phyloP scores from a whole-genome alignment of 2,888 invertebrate species.

The Sphinx pinastri region DNA sequence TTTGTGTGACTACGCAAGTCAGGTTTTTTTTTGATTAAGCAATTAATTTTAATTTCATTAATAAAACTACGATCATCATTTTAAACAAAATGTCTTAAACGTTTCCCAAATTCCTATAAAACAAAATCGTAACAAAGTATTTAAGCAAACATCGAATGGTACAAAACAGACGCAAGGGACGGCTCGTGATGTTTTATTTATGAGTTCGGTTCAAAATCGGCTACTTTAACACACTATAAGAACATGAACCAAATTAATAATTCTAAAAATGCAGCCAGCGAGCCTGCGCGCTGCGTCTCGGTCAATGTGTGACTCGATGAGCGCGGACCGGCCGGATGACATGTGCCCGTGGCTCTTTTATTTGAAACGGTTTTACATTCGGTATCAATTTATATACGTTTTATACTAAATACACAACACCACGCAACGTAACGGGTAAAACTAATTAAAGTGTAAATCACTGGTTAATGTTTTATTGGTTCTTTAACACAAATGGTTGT shows the following conservation, averaged over 20 bases:
- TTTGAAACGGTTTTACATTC: constrained; percentile 45
- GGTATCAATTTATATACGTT: constrained; percentile 35
- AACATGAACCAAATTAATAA: constrained; percentile 79
- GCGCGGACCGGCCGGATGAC: constrained; percentile 52
- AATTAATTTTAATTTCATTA: no score
- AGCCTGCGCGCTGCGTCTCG: constrained; percentile 54
- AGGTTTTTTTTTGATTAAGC: no score
- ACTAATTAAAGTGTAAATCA: constrained; percentile 30
- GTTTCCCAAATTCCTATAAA: constrained; percentile 39
- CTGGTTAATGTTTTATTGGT: constrained; percentile 16
- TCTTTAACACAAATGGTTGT: constrained; percentile 4
- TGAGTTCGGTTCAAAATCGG: constrained; percentile 73
- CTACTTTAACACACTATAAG: constrained; percentile 75
- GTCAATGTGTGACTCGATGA: constrained; percentile 62
- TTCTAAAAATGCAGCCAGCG: constrained; percentile 78
- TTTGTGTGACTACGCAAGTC: no score
- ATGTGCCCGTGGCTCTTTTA: constrained; percentile 51
- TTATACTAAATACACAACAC: constrained; percentile 31
- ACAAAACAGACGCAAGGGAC: constrained; percentile 61
- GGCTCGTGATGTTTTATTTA: constrained; percentile 75
- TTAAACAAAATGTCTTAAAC: not conserved
- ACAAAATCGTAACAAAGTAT: constrained; percentile 63
- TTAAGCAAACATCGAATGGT: constrained; percentile 54
- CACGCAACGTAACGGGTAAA: constrained; percentile 30
- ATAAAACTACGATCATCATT: no score